phyloP scores from a whole-genome alignment of 2,797 vertebrate genomes.

The Parotocinclus haroldoi region DNA sequence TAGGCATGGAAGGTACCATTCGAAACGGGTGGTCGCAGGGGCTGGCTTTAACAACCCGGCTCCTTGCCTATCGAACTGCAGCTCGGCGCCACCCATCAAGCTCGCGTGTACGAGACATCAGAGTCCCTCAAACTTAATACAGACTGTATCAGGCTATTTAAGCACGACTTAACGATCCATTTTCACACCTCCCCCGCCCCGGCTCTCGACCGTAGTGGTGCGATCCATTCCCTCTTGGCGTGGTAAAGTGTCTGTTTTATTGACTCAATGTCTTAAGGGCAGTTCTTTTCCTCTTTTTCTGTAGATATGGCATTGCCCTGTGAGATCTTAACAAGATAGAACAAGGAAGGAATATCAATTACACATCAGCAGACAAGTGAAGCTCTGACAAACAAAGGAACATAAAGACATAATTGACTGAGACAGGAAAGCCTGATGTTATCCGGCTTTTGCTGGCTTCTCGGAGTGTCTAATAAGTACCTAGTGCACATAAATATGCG shows the following conservation, averaged over 20 bases:
- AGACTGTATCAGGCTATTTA: background rate
- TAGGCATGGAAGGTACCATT: constrained; percentile 45
- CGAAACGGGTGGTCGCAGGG: constrained; percentile 1
- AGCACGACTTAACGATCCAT: background rate
- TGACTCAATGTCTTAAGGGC: constrained; percentile 58
- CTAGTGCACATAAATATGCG: too few relatives aligned
- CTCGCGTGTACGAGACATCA: too few relatives aligned
- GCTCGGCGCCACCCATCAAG: background rate
- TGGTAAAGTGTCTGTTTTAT: constrained; percentile 59
- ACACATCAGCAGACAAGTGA: constrained; percentile 22
- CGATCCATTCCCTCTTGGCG: constrained; percentile 47
- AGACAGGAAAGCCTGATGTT: constrained; percentile 8
- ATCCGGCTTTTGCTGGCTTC: constrained; percentile 50
- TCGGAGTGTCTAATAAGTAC: too few relatives aligned
- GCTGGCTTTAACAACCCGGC: background rate
- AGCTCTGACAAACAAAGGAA: constrained; percentile 38
- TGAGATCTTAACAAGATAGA: constrained; percentile 50
- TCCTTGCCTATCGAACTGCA: background rate
- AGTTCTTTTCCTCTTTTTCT: constrained; percentile 50
- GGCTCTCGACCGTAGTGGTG: constrained; percentile 13
- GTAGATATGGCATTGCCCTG: constrained; percentile 47
- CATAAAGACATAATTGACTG: constrained; percentile 16
- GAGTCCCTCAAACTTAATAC: background rate
- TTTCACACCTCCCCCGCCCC: background rate
- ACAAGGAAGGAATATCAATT: constrained; percentile 52